Base-by-base conservation (phyloP, 2,113 vertebrate species). In the Protomyctophum bolini region DNA sequence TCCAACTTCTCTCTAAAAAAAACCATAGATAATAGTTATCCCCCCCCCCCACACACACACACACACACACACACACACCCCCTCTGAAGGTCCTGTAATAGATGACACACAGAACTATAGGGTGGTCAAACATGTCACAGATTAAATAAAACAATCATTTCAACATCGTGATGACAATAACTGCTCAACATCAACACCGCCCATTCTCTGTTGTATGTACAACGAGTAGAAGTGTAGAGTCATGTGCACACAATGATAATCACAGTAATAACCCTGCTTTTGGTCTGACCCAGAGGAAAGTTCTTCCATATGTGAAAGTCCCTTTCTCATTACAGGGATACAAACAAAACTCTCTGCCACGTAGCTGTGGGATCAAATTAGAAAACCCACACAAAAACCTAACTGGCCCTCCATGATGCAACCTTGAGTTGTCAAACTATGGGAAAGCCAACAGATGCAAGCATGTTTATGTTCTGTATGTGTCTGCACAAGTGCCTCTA, bases 221-320 rank as follows among this genome's bases (percentile, higher is more conserved):
- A 45, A 12, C 14, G 45, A 63, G 58, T 8, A 33, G 8, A 1
- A 66, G 21, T 58, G 33, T 56, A 46, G 10, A 58, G 41, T 0
- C 11, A 66, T 58, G 68, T 12, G 55, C 54, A 76, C 8, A 5
- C 50, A 79, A 77, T 58, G n/a, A 69, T 57, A 41, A 29, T 72
- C 54, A 69, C 29, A 78, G 56, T 76, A 78, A 76, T 63, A 70
- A 68, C 0, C 45, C 70, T 58, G 73, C 76, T 72, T 54, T 14
- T 73, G 72, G 66, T 80, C 71, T 66, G 61, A 28, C 76, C 58
- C 65, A 68, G 78, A 77, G 73, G 71, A 76, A 83, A 85, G 81
- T 62, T 73, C 69, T 85, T 82, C 82, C 77, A 86, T 56, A 79
- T 83, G 80, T 64, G 64, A 80, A 78, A 76, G 50, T 68, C 70